phyloP scores from a whole-genome alignment of 1,140 invertebrate genomes.

The Brachionus manjavacas region DNA sequence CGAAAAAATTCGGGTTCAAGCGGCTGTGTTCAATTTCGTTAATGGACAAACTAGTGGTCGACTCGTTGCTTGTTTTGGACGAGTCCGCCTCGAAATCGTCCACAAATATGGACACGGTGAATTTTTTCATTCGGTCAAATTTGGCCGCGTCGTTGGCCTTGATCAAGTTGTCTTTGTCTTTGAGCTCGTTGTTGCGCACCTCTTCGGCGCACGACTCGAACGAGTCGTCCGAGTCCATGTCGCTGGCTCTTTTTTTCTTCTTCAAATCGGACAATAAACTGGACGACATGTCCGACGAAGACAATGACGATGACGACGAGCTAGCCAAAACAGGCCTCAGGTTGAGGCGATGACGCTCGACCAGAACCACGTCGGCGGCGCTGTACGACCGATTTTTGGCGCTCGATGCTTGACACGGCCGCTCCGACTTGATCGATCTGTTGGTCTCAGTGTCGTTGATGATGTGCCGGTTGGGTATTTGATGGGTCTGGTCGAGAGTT shows the following conservation, averaged over 20 bases:
- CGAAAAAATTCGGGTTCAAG: neutral
- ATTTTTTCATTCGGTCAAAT: conserved; percentile 3
- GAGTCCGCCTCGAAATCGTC: conserved; percentile 33
- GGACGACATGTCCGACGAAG: neutral
- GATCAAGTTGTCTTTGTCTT: neutral
- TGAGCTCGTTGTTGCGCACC: neutral
- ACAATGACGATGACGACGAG: neutral
- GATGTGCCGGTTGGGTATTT: conserved; percentile 13
- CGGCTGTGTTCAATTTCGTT: neutral
- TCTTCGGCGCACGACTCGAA: conserved; percentile 6
- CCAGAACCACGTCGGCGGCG: conserved; percentile 2
- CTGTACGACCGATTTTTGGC: conserved; percentile 4
- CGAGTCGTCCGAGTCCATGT: neutral
- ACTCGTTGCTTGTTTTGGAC: conserved; percentile 30
- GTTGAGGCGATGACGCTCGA: neutral
- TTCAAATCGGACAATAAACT: neutral
- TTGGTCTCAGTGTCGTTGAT: conserved; percentile 14
- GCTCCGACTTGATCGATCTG: neutral
- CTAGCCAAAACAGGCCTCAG: neutral
- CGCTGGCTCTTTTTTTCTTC: neutral
- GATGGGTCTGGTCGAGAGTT: neutral
- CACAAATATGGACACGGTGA: conserved; percentile 37
- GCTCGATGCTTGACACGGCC: neutral
- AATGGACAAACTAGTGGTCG: neutral
- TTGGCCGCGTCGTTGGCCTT: neutral